These are phyloP conservation scores for Ciconia stormi DNA, from an alignment of 2,113 vertebrate species.

Conservation along the genomic window DNA sequence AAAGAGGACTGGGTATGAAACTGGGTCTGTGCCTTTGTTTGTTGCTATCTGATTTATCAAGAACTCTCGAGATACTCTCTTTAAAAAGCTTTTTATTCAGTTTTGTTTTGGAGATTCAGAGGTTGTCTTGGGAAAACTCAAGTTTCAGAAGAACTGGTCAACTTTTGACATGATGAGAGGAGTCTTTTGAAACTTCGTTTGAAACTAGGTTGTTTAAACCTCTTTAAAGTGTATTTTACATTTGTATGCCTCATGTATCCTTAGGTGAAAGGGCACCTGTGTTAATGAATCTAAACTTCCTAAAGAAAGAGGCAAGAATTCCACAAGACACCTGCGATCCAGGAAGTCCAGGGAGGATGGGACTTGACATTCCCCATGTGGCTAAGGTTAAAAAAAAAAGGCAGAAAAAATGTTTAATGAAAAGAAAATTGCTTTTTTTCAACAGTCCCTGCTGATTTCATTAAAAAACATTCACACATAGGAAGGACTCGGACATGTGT, in stretches of 20 bases:
- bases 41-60: not conserved
- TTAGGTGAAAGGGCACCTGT: not conserved
- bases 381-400: not conserved
- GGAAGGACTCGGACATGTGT: not conserved
- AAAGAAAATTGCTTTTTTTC: not conserved
- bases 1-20: not conserved
- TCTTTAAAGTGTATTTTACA: not conserved
- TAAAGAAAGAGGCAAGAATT: not conserved
- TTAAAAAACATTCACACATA: not conserved
- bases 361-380: not conserved
- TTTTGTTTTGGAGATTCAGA: not conserved
- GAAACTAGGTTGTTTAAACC: not conserved
- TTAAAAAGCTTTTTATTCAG: not conserved
- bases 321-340: not conserved
- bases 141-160: not conserved
- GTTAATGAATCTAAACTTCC: not conserved
- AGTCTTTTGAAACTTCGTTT: not conserved
- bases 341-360: not conserved
- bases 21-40: not conserved
- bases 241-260: rapidly evolving
- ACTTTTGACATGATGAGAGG: not conserved
- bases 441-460: not conserved
- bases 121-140: not conserved
- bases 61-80: not conserved
- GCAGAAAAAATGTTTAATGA: not conserved